Evolutionary conservation across 2,113 vertebrate species (phyloP).

Genomic region (Notarius quadriscutis): DNA sequence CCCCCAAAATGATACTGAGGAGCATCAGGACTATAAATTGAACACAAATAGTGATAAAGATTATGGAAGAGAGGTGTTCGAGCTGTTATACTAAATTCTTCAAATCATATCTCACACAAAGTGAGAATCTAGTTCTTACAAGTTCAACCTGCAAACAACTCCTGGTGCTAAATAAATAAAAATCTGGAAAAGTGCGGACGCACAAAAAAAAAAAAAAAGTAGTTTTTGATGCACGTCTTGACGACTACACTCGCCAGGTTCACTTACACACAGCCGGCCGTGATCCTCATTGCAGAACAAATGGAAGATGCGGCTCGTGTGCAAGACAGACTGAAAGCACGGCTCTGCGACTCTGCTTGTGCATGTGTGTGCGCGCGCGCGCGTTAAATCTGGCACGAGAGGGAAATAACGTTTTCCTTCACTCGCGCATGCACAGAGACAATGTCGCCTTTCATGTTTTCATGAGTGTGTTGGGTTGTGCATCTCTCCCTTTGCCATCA

Average conservation of each 20-base stretch:
- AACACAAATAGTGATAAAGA: not conserved
- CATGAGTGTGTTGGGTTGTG: not conserved
- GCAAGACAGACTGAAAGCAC: conserved; percentile 22
- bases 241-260: too few species aligned
- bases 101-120: not conserved
- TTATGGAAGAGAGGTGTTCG: not conserved
- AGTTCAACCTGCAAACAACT: not conserved
- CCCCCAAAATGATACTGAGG: not conserved
- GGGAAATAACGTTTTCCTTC: conserved; percentile 42
- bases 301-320: not conserved
- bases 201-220: not conserved
- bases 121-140: not conserved
- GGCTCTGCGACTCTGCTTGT: conserved; percentile 52
- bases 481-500: conserved; percentile 25
- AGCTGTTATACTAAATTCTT: not conserved
- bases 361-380: conserved; percentile 34
- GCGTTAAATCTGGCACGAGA: conserved; percentile 59
- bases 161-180: not conserved
- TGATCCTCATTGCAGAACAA: not conserved
- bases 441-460: conserved; percentile 34
- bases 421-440: conserved; percentile 4
- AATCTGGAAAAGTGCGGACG: not conserved
- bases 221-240: not conserved
- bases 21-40: not conserved
- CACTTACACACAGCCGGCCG: not conserved